phyloP scores from a whole-genome alignment of 2,888 invertebrate species.

The Neoascia interrupta region DNA sequence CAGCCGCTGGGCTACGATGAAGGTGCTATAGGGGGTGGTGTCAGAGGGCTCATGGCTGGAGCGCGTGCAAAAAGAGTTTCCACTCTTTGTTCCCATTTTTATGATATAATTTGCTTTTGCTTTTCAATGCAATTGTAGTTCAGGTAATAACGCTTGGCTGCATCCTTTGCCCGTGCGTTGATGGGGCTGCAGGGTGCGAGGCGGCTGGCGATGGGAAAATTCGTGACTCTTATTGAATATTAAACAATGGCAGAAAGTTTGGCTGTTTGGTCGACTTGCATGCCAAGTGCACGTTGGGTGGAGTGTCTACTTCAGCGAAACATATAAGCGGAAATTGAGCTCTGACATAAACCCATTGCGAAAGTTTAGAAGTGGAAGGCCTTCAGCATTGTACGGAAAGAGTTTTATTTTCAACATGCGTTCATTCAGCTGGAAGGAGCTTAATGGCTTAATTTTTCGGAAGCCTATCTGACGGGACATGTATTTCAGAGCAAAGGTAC shows the following conservation, averaged over 20 bases:
- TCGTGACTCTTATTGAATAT: constrained; percentile 28
- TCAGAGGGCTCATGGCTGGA: neutral
- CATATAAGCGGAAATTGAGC: too few species aligned
- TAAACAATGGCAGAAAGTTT: constrained; percentile 19
- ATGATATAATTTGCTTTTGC: constrained; percentile 55
- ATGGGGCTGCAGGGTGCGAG: neutral
- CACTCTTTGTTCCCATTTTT: constrained; percentile 44
- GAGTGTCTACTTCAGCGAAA: too few species aligned
- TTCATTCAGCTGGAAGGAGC: too few species aligned
- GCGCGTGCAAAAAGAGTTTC: constrained; percentile 46
- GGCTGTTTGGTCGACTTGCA: neutral
- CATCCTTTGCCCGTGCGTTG: constrained; percentile 9
- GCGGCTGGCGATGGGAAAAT: neutral
- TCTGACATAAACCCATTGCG: too few species aligned
- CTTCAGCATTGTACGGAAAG: too few species aligned
- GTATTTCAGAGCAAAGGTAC: too few species aligned
- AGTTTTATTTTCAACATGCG: too few species aligned
- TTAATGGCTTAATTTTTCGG: too few species aligned
- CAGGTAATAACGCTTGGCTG: constrained; percentile 41
- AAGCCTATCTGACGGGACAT: too few species aligned
- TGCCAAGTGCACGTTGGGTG: too few species aligned
- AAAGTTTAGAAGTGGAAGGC: too few species aligned
- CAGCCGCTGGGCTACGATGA: constrained; percentile 4
- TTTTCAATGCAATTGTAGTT: constrained; percentile 47
- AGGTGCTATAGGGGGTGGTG: too few species aligned